phyloP scores from a whole-genome alignment of 1,140 invertebrate genomes.

The Calliopsis andreniformis region DNA sequence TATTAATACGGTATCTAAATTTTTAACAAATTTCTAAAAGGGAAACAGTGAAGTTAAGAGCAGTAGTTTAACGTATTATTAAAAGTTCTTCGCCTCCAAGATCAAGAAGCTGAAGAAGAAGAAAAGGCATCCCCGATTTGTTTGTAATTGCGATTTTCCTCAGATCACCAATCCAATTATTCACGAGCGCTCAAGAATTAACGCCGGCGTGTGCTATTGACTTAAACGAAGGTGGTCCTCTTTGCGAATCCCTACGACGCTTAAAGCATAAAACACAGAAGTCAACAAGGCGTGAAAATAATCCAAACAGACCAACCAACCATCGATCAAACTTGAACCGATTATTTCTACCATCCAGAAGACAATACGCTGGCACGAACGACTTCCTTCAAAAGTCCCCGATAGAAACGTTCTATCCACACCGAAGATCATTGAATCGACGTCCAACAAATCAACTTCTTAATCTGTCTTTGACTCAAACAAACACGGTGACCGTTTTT shows the following conservation, averaged over 20 bases:
- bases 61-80: neutral
- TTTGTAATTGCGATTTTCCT: neutral
- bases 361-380: neutral
- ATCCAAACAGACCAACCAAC: neutral
- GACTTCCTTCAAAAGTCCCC: neutral
- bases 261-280: neutral
- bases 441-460: neutral
- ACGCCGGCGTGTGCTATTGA: slow-evolving; percentile 26
- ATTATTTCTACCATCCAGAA: neutral
- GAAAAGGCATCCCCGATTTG: neutral
- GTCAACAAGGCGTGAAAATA: neutral
- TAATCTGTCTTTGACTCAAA: neutral
- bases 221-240: slow-evolving; percentile 22
- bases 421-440: neutral
- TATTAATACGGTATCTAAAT: no score
- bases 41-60: no score
- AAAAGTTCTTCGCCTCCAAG: neutral
- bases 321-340: neutral
- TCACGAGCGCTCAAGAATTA: neutral
- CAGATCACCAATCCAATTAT: neutral
- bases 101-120: no score
- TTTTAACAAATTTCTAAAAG: no score
- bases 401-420: neutral
- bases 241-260: neutral
- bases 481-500: neutral